Conservation (phyloP, 2,797 vertebrate species). For the Lepilemur septentrionalis region DNA sequence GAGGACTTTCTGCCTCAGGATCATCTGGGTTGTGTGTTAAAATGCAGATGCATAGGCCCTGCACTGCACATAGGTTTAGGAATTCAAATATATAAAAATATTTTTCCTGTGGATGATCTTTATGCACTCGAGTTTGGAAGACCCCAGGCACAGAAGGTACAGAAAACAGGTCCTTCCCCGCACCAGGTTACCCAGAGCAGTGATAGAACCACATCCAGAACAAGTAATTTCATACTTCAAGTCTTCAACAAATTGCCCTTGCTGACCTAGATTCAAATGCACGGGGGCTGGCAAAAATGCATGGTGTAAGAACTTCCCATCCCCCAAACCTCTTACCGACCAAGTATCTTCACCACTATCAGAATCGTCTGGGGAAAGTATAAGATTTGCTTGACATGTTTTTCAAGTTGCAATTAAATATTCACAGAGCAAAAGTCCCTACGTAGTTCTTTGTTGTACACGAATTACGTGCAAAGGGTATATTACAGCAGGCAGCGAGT, state of each 20-base stretch:
- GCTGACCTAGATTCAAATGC: not conserved
- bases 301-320: not conserved
- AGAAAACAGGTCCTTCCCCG: not conserved
- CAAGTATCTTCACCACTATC: not conserved
- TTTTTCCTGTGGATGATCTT: not conserved
- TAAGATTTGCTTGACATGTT: slow-evolving; percentile 5
- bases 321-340: not conserved
- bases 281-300: not conserved
- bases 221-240: not conserved
- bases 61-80: not conserved
- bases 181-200: fast-evolving
- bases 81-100: not conserved
- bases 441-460: not conserved
- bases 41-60: not conserved
- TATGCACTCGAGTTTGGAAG: not conserved
- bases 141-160: not conserved
- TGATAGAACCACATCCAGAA: not conserved
- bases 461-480: not conserved
- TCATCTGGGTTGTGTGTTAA: not conserved
- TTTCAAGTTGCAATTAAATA: slow-evolving; percentile 60
- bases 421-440: slow-evolving; percentile 14
- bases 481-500: not conserved
- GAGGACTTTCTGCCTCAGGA: not conserved
- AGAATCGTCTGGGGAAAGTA: not conserved
- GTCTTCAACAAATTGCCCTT: not conserved